Percentiles rank a stretch among this genome's conserved stretches.
phyloP scores from a whole-genome alignment of 2,888 invertebrate genomes.

The Pristionchus exspectatus region DNA sequence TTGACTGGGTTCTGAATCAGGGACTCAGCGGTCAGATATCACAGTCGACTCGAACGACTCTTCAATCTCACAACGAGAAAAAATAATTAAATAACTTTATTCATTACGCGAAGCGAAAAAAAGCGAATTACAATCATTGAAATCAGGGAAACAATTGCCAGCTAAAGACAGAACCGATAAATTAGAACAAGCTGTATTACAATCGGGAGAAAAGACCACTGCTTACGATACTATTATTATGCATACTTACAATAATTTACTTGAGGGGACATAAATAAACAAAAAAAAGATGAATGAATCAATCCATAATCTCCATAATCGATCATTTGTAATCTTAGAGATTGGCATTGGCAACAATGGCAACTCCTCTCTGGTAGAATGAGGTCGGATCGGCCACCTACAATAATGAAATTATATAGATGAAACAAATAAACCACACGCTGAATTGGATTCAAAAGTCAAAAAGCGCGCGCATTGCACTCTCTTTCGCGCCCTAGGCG shows the following conservation, averaged over 20 bases:
- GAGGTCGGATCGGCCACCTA: constrained; percentile 81
- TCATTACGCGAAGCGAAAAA: neutral
- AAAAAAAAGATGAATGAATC: neutral
- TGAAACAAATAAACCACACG: neutral
- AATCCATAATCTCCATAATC: neutral
- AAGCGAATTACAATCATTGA: neutral
- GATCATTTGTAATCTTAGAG: constrained; percentile 80
- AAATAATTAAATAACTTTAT: neutral
- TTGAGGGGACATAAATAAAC: neutral
- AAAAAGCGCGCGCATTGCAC: neutral
- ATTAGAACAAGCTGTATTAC: neutral
- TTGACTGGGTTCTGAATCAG: neutral
- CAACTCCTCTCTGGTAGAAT: constrained; percentile 98
- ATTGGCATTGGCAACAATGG: constrained; percentile 93
- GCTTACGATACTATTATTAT: neutral
- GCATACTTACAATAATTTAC: constrained; percentile 32
- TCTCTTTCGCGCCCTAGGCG: too few species aligned
- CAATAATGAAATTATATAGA: neutral
- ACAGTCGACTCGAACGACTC: constrained; percentile 25
- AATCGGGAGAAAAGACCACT: neutral
- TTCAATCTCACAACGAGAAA: neutral
- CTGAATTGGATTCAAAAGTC: neutral
- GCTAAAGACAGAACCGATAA: neutral
- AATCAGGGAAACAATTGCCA: neutral
- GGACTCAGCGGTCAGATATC: neutral